Evolutionary conservation across 1,140 invertebrate genomes (phyloP).

Genomic region (Anastatus disparis): DNA sequence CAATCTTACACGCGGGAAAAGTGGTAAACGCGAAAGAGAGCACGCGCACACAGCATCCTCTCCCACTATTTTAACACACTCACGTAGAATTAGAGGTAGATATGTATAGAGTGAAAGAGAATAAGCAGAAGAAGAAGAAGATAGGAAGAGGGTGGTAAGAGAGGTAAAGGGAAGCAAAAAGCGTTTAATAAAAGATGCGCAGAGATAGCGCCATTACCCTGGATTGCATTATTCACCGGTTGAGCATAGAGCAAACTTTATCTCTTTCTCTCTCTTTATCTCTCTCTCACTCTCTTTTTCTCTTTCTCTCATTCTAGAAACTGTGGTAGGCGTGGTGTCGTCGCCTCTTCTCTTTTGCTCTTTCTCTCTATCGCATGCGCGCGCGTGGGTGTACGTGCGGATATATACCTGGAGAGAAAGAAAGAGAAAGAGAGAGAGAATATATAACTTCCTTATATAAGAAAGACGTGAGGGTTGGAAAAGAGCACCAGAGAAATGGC

Average conservation of each 20-base stretch:
- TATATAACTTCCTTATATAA: too few species aligned
- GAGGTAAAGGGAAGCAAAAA: constrained; percentile 30
- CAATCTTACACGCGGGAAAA: neutral
- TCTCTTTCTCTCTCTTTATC: neutral
- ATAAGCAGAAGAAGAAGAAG: neutral
- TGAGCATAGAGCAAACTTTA: constrained; percentile 51
- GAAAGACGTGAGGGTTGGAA: neutral
- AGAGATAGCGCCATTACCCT: constrained; percentile 69
- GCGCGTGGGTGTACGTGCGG: too few species aligned
- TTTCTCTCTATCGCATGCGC: neutral
- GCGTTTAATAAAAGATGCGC: constrained; percentile 69
- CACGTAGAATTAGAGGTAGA: too few species aligned
- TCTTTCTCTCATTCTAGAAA: constrained; percentile 9
- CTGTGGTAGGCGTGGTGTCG: constrained; percentile 20
- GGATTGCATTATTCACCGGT: constrained; percentile 66
- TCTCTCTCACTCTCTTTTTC: constrained; percentile 1
- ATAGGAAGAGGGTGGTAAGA: neutral
- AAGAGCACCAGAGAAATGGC: constrained; percentile 26
- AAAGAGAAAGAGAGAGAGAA: too few species aligned
- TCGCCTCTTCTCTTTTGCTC: neutral
- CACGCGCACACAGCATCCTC: too few species aligned
- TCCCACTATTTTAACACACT: too few species aligned
- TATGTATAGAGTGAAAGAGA: too few species aligned
- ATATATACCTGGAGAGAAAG: too few species aligned
- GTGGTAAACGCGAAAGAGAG: neutral